Conservation (phyloP, 2,113 vertebrate species). For the Phasianus colchicus region DNA sequence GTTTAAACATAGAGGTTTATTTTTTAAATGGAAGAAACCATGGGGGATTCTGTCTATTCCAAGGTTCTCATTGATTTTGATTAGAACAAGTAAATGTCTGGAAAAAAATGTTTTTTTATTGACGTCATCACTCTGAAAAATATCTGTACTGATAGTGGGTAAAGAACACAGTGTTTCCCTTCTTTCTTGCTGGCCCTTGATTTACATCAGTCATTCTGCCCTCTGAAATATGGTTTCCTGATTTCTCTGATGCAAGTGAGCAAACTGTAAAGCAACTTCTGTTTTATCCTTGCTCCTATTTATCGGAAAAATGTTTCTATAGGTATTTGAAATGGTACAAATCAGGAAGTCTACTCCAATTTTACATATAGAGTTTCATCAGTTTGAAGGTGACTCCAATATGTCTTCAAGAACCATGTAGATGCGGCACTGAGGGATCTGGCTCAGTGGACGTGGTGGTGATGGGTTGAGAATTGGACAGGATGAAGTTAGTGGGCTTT, state of each 20-base stretch:
- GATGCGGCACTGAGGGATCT: too few relatives aligned
- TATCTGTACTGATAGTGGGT: accelerated
- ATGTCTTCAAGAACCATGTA: background rate
- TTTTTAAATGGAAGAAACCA: background rate
- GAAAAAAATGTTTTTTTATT: background rate
- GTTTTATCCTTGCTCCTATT: background rate
- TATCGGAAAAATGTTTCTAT: background rate
- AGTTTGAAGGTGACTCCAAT: background rate
- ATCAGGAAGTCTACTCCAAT: background rate
- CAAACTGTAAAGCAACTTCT: background rate
- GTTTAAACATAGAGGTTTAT: background rate
- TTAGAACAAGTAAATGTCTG: background rate
- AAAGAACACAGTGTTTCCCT: background rate
- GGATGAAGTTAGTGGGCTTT: too few relatives aligned
- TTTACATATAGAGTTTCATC: background rate
- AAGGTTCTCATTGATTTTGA: background rate
- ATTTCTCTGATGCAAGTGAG: background rate
- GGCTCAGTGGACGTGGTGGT: too few relatives aligned
- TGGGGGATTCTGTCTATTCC: background rate
- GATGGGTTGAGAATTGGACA: too few relatives aligned
- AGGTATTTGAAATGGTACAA: background rate
- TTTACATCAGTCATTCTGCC: background rate
- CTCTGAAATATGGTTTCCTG: background rate
- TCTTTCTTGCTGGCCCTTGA: background rate
- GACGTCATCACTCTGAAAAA: background rate